Evolutionary conservation across 2,797 vertebrate species (phyloP).

Genomic region (Anniella stebbinsi): DNA sequence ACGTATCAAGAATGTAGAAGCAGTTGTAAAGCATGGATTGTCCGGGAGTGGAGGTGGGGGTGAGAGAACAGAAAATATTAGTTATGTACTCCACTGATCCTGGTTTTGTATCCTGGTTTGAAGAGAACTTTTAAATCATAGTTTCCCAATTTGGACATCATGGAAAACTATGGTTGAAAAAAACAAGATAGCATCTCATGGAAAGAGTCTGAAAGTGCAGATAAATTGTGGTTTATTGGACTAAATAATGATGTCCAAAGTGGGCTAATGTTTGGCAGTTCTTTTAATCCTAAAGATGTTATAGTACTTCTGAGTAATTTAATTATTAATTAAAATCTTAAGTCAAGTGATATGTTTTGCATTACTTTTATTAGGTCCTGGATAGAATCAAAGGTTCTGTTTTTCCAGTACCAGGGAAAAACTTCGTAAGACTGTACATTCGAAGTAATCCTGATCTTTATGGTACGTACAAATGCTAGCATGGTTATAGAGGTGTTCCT

Average conservation of each 20-base stretch:
- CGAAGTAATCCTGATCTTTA: constrained; percentile 96
- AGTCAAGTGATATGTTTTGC: constrained; percentile 34
- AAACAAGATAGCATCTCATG: neutral
- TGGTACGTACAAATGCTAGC: constrained; percentile 78
- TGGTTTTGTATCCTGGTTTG: neutral
- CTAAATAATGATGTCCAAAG: neutral
- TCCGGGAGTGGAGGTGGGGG: too few relatives aligned
- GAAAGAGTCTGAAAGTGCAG: neutral
- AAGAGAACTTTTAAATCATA: neutral
- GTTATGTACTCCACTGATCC: neutral
- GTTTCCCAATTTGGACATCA: neutral
- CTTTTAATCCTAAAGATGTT: neutral
- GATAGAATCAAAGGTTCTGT: constrained; percentile 94
- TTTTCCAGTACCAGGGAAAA: constrained; percentile 93
- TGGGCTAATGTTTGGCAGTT: neutral
- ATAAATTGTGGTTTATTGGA: constrained; percentile 1
- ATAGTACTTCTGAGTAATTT: neutral
- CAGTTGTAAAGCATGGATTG: too few relatives aligned
- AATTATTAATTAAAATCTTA: neutral
- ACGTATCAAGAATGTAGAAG: too few relatives aligned
- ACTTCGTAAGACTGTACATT: constrained; percentile 93
- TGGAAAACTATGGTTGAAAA: neutral
- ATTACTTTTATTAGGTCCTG: constrained; percentile 84
- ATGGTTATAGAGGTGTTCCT: neutral
- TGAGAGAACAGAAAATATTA: too few relatives aligned